Evolutionary conservation across 2,888 invertebrate species (phyloP).

Genomic region (Eupsilia transversa): DNA sequence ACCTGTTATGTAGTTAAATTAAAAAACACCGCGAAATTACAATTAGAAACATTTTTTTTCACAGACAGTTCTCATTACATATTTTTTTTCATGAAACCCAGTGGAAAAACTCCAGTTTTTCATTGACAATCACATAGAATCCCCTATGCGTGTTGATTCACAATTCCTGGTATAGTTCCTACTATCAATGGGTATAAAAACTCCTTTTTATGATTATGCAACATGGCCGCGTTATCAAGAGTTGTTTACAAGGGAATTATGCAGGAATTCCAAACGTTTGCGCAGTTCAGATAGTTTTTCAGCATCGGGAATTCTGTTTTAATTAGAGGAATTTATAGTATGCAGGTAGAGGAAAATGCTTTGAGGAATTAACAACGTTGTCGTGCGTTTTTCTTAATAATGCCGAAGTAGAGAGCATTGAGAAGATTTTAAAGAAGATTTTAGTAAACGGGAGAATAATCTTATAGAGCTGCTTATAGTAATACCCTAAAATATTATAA

Average conservation of each 20-base stretch:
- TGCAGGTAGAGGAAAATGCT: not conserved
- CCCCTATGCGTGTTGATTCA: conserved; percentile 54
- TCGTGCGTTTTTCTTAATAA: not conserved
- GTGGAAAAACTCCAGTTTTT: not conserved
- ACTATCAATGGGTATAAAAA: conserved; percentile 63
- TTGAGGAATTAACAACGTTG: not conserved
- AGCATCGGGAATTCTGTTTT: conserved; percentile 41
- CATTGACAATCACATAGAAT: not conserved
- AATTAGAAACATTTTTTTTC: not conserved
- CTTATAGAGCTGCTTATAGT: not conserved
- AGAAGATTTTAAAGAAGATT: too few species aligned
- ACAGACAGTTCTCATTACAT: not conserved
- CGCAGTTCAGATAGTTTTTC: conserved; percentile 49
- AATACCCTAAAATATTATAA: too few species aligned
- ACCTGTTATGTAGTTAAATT: too few species aligned
- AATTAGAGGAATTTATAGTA: conserved; percentile 34
- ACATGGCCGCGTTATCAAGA: conserved; percentile 49
- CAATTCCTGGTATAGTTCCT: conserved; percentile 41
- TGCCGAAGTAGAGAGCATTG: not conserved
- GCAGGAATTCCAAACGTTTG: conserved; percentile 51
- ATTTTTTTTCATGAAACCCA: not conserved
- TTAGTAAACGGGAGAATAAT: too few species aligned
- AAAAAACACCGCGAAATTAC: not conserved
- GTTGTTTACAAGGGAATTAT: conserved; percentile 62
- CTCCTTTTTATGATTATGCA: conserved; percentile 61